These are phyloP conservation scores for Enteromius trimaculatus DNA, from an alignment of 2,797 vertebrate genomes.

Conservation along the genomic window DNA sequence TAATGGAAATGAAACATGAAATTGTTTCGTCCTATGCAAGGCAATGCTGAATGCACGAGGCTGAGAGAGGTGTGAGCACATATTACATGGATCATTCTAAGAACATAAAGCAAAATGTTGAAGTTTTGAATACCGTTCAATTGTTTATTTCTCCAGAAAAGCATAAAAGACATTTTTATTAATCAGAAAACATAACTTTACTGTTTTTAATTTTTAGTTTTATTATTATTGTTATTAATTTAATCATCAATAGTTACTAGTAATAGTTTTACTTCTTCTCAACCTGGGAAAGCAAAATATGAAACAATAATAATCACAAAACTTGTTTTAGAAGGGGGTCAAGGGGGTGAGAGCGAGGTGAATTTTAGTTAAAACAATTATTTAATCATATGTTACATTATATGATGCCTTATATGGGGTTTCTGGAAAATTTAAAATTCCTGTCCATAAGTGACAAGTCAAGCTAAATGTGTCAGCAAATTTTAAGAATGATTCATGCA, in stretches of 20 bases:
- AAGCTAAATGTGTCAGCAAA: background rate
- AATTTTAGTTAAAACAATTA: background rate
- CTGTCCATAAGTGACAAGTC: background rate
- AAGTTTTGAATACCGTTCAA: background rate
- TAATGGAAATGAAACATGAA: background rate
- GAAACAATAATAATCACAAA: background rate
- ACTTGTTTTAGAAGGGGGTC: background rate
- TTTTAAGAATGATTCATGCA: background rate
- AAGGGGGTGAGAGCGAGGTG: background rate
- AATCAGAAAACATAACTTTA: background rate
- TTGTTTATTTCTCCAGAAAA: background rate
- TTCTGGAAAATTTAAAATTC: background rate
- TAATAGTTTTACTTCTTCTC: background rate
- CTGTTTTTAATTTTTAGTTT: too few species aligned
- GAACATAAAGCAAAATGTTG: background rate
- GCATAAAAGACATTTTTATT: background rate
- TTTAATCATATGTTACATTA: background rate
- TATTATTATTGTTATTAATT: background rate
- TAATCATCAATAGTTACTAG: too few species aligned
- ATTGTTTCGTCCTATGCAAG: background rate
- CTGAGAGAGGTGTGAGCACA: background rate
- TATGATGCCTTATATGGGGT: background rate
- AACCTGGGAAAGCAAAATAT: background rate
- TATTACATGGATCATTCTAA: background rate
- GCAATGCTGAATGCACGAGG: background rate